These are phyloP conservation scores for Argyresthia goedartella DNA, from an alignment of 2,888 invertebrate genomes.

Conservation along the genomic window DNA sequence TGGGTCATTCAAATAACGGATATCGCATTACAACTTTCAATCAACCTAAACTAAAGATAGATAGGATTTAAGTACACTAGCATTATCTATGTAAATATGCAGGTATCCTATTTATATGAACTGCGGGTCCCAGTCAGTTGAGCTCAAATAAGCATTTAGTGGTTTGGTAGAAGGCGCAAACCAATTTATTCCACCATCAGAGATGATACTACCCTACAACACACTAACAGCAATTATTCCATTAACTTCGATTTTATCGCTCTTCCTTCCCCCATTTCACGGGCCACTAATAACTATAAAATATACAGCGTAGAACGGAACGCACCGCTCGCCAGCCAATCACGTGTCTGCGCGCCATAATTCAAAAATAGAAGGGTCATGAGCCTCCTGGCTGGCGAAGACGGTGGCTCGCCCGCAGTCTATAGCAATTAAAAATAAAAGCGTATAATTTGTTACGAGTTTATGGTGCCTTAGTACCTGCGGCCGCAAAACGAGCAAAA, in stretches of 20 bases:
- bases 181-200: too few relatives aligned
- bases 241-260: conserved; percentile 5
- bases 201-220: background rate
- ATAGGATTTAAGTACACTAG: too few relatives aligned
- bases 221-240: conserved; percentile 3
- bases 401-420: conserved; percentile 56
- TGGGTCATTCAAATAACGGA: too few relatives aligned
- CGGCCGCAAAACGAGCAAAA: conserved; percentile 44
- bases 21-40: too few relatives aligned
- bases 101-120: too few relatives aligned
- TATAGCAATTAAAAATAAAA: conserved; percentile 67
- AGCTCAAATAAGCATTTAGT: too few relatives aligned
- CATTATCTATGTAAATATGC: too few relatives aligned
- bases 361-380: conserved; percentile 57
- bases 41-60: too few relatives aligned
- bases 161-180: too few relatives aligned
- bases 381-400: conserved; percentile 44
- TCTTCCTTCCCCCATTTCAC: conserved; percentile 3
- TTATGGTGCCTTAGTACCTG: conserved; percentile 41
- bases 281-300: conserved; percentile 5
- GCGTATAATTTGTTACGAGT: conserved; percentile 62
- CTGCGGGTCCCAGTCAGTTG: too few relatives aligned
- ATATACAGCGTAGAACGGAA: conserved; percentile 17
- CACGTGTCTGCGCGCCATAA: conserved; percentile 58
- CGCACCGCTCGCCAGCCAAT: conserved; percentile 42